phyloP scores from a whole-genome alignment of 2,113 vertebrate species.

The Acinonyx jubatus region DNA sequence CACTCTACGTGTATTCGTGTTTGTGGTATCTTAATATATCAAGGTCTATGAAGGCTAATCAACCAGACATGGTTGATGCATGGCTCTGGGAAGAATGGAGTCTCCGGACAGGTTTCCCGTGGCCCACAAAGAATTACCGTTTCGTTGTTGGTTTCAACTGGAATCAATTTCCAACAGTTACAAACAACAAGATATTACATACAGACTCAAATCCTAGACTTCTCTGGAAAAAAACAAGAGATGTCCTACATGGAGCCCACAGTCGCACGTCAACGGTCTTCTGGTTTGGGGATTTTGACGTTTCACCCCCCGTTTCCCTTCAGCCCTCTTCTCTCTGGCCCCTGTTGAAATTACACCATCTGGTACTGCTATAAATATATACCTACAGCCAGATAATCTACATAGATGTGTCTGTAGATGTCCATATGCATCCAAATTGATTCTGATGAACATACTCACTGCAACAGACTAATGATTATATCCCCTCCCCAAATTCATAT shows the following conservation, averaged over 20 bases:
- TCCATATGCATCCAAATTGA: neutral
- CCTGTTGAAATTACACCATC: neutral
- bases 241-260: neutral
- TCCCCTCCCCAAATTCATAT: neutral
- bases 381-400: neutral
- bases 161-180: neutral
- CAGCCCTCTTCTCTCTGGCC: neutral
- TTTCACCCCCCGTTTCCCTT: neutral
- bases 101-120: neutral
- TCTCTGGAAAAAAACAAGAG: neutral
- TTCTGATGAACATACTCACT: neutral
- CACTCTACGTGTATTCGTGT: fast-evolving
- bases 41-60: neutral
- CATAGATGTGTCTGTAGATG: fast-evolving
- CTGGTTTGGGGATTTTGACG: neutral
- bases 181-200: neutral
- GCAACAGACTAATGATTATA: neutral
- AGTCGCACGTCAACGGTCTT: neutral
- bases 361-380: neutral
- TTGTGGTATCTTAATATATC: neutral
- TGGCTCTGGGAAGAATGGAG: fast-evolving
- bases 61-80: fast-evolving
- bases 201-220: neutral
- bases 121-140: neutral
- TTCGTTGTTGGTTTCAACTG: neutral